Percentiles rank a stretch among this genome's conserved stretches.
Conservation (phyloP, 1,140 invertebrate species). For the Drusus annulatus region DNA sequence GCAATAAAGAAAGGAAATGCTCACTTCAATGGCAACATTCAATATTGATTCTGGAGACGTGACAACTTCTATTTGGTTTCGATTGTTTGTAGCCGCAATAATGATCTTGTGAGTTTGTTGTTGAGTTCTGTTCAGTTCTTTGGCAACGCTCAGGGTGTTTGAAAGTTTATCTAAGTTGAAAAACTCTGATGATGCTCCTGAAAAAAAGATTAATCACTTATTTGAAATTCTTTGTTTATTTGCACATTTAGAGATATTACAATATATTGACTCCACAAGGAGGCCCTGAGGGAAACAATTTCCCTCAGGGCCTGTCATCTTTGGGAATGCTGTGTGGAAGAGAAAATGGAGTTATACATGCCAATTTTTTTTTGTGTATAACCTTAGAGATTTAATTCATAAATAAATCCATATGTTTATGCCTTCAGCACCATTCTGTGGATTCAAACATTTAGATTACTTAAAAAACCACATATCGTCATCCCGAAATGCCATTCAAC, state of each 20-base stretch:
- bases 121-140: conserved; percentile 65
- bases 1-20: conserved; percentile 45
- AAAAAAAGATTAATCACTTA: not conserved
- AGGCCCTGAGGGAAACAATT: not conserved
- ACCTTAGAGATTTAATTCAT: no score
- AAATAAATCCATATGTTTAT: no score
- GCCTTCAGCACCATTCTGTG: no score
- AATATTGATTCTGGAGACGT: conserved; percentile 61
- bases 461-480: no score
- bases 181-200: not conserved
- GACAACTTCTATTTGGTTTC: conserved; percentile 44
- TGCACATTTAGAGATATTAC: no score
- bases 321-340: no score
- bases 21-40: conserved; percentile 66
- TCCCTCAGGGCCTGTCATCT: not conserved
- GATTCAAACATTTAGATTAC: no score
- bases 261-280: no score
- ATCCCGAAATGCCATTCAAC: no score
- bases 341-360: no score
- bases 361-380: no score
- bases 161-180: conserved; percentile 54
- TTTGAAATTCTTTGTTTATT: no score
- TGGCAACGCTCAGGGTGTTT: conserved; percentile 63
- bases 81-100: conserved; percentile 66
- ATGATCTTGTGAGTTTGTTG: conserved; percentile 61